A percentile compares a stretch with the other conserved stretches of the same genome.
Evolutionary conservation across 2,888 invertebrate species (phyloP).

Genomic region (Ophion obscuratus): DNA sequence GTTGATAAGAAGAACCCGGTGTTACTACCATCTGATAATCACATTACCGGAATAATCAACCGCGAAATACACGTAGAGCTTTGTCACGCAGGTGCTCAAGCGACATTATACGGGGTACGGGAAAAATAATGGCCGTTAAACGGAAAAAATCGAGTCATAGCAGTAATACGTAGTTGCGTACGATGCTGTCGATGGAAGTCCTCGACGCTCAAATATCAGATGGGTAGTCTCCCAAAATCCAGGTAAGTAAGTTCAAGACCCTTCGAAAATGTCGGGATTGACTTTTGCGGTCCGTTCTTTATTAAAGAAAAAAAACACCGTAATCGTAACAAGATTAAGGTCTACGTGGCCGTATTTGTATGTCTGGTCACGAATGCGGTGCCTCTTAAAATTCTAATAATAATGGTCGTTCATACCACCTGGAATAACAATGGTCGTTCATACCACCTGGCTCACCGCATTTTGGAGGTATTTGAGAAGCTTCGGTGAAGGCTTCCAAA

Average conservation of each 20-base stretch:
- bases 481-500: constrained; percentile 11
- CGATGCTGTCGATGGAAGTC: constrained; percentile 68
- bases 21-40: constrained; percentile 66
- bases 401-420: constrained; percentile 1
- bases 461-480: constrained; percentile 23
- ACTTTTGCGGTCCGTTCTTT: constrained; percentile 72
- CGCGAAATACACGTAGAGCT: constrained; percentile 57
- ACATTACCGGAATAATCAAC: constrained; percentile 68
- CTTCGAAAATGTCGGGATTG: constrained; percentile 71
- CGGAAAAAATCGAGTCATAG: constrained; percentile 66
- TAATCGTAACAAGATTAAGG: neutral
- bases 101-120: constrained; percentile 58
- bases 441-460: constrained; percentile 17
- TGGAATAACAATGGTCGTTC: neutral
- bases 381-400: neutral
- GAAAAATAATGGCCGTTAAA: constrained; percentile 69
- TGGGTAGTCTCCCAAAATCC: constrained; percentile 71
- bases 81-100: constrained; percentile 69
- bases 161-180: constrained; percentile 66
- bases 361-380: constrained; percentile 23
- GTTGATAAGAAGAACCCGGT: constrained; percentile 65
- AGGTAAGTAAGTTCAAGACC: constrained; percentile 64
- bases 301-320: constrained; percentile 68
- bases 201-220: constrained; percentile 57
- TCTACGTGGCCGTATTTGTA: neutral